These are phyloP conservation scores for Galleria mellonella DNA, from an alignment of 1,140 invertebrate genomes.

Conservation along the genomic window DNA sequence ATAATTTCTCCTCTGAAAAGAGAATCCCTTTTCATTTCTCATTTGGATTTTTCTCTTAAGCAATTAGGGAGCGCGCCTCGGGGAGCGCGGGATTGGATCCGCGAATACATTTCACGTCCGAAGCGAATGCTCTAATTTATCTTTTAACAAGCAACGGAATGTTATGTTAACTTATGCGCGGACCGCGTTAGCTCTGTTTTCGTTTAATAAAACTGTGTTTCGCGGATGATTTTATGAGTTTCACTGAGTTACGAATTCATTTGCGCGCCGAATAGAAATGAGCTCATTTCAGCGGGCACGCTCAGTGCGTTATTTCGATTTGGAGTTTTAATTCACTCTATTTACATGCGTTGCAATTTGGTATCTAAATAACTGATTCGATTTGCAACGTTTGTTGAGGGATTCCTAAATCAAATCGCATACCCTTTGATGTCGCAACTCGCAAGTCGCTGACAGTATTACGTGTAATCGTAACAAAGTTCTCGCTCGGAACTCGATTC, in stretches of 20 bases:
- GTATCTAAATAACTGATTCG: too few relatives aligned
- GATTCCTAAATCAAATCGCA: too few relatives aligned
- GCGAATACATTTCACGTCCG: constrained; percentile 46
- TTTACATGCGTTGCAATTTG: too few relatives aligned
- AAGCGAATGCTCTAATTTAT: constrained; percentile 45
- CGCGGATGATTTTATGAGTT: constrained; percentile 62
- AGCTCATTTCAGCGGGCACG: constrained; percentile 45
- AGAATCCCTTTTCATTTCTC: constrained; percentile 73
- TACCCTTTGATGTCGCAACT: too few relatives aligned
- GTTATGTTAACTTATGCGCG: constrained; percentile 64
- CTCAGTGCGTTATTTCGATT: too few relatives aligned
- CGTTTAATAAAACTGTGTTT: constrained; percentile 67
- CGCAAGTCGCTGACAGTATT: background rate
- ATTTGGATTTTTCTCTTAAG: constrained; percentile 75
- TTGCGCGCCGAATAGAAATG: constrained; percentile 62
- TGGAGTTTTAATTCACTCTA: too few relatives aligned
- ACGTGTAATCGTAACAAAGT: background rate
- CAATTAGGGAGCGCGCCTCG: constrained; percentile 60
- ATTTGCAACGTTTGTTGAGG: too few relatives aligned
- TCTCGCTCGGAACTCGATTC: constrained; percentile 1
- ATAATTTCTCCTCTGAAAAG: constrained; percentile 71
- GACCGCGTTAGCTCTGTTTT: constrained; percentile 57
- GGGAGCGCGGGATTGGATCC: constrained; percentile 55
- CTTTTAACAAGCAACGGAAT: constrained; percentile 62
- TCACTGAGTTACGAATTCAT: constrained; percentile 56